A percentile compares a stretch with the other conserved stretches of the same genome.
Conservation (phyloP, 2,797 vertebrate genomes). For the Diplodus puntazzo region DNA sequence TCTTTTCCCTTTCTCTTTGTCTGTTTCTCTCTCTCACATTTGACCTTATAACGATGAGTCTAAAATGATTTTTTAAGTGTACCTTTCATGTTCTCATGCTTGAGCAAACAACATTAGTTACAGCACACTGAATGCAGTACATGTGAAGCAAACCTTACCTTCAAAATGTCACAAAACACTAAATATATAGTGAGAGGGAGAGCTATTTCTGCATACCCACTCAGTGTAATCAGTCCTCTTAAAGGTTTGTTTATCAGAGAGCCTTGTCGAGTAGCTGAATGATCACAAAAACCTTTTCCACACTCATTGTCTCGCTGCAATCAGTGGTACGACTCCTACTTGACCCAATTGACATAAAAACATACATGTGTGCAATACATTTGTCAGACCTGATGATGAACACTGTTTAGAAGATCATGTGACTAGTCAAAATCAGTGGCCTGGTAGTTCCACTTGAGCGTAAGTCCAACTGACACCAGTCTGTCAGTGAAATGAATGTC, state of each 20-base stretch:
- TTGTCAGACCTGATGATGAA: slow-evolving; percentile 33
- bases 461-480: slow-evolving; percentile 18
- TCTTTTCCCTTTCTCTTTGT: not conserved
- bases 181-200: not conserved
- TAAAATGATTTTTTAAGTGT: not conserved
- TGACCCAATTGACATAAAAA: slow-evolving; percentile 24
- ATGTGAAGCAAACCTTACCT: not conserved
- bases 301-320: slow-evolving; percentile 12
- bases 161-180: not conserved
- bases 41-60: not conserved
- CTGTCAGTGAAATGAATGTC: slow-evolving; percentile 23
- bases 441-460: slow-evolving; percentile 27
- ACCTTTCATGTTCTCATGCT: not conserved
- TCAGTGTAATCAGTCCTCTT: slow-evolving; percentile 5
- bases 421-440: slow-evolving; percentile 25
- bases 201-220: not conserved
- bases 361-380: not conserved
- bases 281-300: slow-evolving; percentile 22
- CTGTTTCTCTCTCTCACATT: slow-evolving; percentile 1
- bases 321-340: slow-evolving; percentile 21
- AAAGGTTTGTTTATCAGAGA: slow-evolving; percentile 29
- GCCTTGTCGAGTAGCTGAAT: slow-evolving; percentile 20
- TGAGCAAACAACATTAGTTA: slow-evolving; percentile 12
- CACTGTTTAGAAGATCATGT: slow-evolving; percentile 20
- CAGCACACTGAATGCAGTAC: not conserved